Base-by-base conservation (phyloP, 2,888 invertebrate species). In the Megamerina dolium region DNA sequence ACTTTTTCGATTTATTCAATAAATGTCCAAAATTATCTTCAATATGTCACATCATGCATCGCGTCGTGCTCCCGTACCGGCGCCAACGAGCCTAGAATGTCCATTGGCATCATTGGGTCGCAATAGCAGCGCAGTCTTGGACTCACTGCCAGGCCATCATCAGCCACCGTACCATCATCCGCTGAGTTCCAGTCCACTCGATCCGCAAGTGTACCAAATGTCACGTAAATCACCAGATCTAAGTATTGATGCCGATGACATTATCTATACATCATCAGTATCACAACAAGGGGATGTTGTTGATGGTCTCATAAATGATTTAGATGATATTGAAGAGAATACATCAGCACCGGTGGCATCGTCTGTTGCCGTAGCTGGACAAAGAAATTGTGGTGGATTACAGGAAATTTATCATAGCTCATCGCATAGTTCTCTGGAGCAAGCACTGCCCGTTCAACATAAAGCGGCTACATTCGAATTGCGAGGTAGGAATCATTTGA, bases 91-190 rank as follows among this genome's bases (percentile, higher is more conserved):
- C 41, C 74, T 75, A 60, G 75, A 76, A 57, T 80, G 80, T 64
- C 80, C 80, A 43, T 67, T 80, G 58, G 79, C 79, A 47, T 78
- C 77, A 50, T 65, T 79, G 52, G 78, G 78, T 30, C 73, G 77
- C 47, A 72, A 74, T 47, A 62, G 62, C 49, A 66, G 58, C 48
- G 59, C 60, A 4, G 67, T 61, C 29, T 55, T 67, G 45, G 68
- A 69, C 49, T 61, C 64, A 18, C 46, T 63, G 50, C 59, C 68
- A 35, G 53, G 50, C 17, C 46, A 54, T 26, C 57, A 57, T 43
- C 64, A 66, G 45, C 63, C 69, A 33, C 63, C 66, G 37, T 70
- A 70, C 50, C 71, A 69, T 57, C 71, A 71, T 58, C 72, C 73
- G 4, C 53, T 73, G 31, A 73, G 73, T 51, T 72, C 73, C 38